Evolutionary conservation across 2,888 invertebrate species (phyloP).

Genomic region (Amphipyra berbera): DNA sequence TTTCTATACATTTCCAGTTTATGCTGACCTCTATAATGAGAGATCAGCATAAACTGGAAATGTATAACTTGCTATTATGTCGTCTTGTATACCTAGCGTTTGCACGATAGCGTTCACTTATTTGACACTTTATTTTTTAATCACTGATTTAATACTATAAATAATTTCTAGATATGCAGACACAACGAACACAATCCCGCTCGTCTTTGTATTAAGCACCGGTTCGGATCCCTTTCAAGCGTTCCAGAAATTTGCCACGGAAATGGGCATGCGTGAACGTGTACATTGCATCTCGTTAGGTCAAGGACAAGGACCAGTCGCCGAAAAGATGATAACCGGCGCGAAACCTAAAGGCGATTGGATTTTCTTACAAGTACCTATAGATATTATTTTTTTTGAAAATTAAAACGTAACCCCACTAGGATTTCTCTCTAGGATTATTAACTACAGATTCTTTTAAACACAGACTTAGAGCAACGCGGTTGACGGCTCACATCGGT

Average conservation of each 20-base stretch:
- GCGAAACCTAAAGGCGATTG: constrained; percentile 94
- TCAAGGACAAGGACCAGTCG: constrained; percentile 96
- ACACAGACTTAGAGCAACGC: no score
- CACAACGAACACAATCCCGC: constrained; percentile 92
- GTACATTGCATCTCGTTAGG: constrained; percentile 96
- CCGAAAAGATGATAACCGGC: constrained; percentile 93
- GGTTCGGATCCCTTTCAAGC: constrained; percentile 97
- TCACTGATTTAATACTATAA: neutral
- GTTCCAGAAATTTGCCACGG: constrained; percentile 94
- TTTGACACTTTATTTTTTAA: no score
- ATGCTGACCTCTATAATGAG: no score
- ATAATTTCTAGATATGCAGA: constrained; percentile 91
- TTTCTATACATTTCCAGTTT: no score
- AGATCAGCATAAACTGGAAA: no score
- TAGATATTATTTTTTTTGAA: no score
- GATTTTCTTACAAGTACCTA: constrained; percentile 96
- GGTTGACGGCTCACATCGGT: no score
- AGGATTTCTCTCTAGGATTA: no score
- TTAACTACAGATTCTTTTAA: neutral
- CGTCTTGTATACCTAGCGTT: no score
- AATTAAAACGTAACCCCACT: no score
- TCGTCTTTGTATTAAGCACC: constrained; percentile 96
- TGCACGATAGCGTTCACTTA: no score
- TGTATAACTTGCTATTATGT: no score
- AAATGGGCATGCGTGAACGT: constrained; percentile 92